phyloP scores from a whole-genome alignment of 1,140 invertebrate species.

The Rhizoglyphus robini region DNA sequence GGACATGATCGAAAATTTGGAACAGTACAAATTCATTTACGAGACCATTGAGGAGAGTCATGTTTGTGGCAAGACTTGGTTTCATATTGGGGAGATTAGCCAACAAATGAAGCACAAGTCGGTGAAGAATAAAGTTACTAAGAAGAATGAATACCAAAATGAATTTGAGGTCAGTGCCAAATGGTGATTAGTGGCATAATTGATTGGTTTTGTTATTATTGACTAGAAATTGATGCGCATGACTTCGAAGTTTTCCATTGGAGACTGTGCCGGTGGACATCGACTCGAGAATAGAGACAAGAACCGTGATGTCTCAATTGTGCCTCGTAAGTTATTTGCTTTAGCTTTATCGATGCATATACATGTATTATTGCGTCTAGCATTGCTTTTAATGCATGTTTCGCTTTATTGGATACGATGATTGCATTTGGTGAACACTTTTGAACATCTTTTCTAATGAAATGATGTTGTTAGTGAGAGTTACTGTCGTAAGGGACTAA shows the following conservation, averaged over 20 bases:
- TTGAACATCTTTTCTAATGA: no score
- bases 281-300: constrained; percentile 90
- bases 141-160: constrained; percentile 74
- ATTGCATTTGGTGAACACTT: no score
- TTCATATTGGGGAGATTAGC: constrained; percentile 58
- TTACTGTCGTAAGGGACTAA: no score
- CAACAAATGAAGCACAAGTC: constrained; percentile 74
- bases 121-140: constrained; percentile 42
- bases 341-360: not conserved
- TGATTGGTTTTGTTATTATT: constrained; percentile 1
- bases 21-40: constrained; percentile 94
- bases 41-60: constrained; percentile 83
- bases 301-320: constrained; percentile 88
- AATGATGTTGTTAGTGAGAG: no score
- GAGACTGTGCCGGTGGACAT: constrained; percentile 95
- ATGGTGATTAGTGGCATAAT: constrained; percentile 22
- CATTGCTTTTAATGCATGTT: no score
- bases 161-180: constrained; percentile 52
- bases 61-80: constrained; percentile 78
- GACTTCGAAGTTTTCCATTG: constrained; percentile 86
- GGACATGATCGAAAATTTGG: constrained; percentile 82
- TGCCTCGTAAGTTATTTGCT: constrained; percentile 66
- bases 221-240: constrained; percentile 76
- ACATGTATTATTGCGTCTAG: no score
- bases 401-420: no score